These are phyloP conservation scores for Gymnoscopelus braueri DNA, from an alignment of 2,797 vertebrate genomes.

Conservation along the genomic window DNA sequence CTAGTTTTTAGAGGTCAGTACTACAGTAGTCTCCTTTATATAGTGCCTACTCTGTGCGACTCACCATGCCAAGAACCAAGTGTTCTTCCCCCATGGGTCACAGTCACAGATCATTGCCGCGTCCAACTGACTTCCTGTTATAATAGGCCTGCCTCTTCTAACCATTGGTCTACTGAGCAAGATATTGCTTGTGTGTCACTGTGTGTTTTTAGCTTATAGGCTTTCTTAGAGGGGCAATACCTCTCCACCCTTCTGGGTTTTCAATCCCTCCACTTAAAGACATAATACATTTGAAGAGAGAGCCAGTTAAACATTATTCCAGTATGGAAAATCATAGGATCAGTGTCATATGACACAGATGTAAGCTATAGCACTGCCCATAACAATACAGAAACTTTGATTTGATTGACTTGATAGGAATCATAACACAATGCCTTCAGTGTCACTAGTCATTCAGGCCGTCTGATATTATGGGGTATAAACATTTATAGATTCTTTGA, in stretches of 20 bases:
- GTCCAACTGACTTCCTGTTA: conserved; percentile 63
- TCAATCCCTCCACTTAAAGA: not conserved
- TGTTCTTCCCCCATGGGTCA: conserved; percentile 44
- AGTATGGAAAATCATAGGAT: not conserved
- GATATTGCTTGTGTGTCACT: conserved; percentile 20
- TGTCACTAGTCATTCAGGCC: not conserved
- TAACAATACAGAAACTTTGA: not conserved
- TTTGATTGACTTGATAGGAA: not conserved
- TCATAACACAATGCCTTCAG: not conserved
- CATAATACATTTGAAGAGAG: conserved; percentile 22
- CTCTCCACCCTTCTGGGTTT: conserved; percentile 5
- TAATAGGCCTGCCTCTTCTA: conserved; percentile 51
- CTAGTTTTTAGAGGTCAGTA: conserved; percentile 47
- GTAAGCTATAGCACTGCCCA: not conserved
- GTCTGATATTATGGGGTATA: not conserved
- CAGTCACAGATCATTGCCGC: conserved; percentile 45
- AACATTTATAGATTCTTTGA: too few relatives aligned
- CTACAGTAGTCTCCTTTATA: conserved; percentile 55
- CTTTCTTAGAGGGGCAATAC: conserved; percentile 27
- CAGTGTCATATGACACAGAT: not conserved
- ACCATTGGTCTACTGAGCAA: conserved; percentile 45
- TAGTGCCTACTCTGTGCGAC: conserved; percentile 31
- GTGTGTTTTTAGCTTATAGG: conserved; percentile 27
- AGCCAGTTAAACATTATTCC: not conserved
- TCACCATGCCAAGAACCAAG: conserved; percentile 26